Conservation (phyloP, 2,113 vertebrate genomes). For the Oryzias woworae region DNA sequence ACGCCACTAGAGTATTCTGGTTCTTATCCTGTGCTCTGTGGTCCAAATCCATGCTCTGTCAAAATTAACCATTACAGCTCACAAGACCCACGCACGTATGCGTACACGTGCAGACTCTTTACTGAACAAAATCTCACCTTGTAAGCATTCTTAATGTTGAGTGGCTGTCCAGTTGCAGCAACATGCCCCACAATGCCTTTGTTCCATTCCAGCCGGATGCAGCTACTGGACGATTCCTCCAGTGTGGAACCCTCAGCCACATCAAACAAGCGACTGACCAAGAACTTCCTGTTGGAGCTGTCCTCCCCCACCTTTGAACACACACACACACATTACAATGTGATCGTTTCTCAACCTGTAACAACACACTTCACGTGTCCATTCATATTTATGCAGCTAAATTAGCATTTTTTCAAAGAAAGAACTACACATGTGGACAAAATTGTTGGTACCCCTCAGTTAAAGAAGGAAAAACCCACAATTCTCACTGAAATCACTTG, state of each 20-base stretch:
- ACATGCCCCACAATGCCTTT: conserved; percentile 98
- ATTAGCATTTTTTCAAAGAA: too few species aligned
- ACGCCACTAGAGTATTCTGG: background rate
- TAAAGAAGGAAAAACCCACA: too few species aligned
- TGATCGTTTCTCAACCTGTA: too few species aligned
- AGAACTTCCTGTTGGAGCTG: conserved; percentile 94
- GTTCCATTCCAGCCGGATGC: conserved; percentile 95
- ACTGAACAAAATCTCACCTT: conserved; percentile 78
- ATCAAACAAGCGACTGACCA: conserved; percentile 92
- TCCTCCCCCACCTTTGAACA: conserved; percentile 84
- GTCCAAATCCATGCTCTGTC: conserved; percentile 22
- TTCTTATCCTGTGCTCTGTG: background rate
- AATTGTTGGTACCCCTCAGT: too few species aligned
- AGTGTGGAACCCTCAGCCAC: conserved; percentile 95
- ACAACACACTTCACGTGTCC: too few species aligned
- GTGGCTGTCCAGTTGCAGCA: conserved; percentile 87
- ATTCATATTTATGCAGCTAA: too few species aligned
- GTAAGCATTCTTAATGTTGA: conserved; percentile 96
- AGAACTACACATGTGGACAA: too few species aligned
- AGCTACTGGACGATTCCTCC: conserved; percentile 92
- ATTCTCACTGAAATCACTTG: too few species aligned
- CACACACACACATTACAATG: conserved; percentile 3
- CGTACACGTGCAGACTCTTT: background rate
- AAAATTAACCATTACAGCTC: conserved; percentile 20
- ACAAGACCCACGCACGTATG: too few species aligned